A percentile compares a stretch with the other conserved stretches of the same genome.
Evolutionary conservation across 2,797 vertebrate species (phyloP).

Genomic region (Gymnoscopelus braueri): DNA sequence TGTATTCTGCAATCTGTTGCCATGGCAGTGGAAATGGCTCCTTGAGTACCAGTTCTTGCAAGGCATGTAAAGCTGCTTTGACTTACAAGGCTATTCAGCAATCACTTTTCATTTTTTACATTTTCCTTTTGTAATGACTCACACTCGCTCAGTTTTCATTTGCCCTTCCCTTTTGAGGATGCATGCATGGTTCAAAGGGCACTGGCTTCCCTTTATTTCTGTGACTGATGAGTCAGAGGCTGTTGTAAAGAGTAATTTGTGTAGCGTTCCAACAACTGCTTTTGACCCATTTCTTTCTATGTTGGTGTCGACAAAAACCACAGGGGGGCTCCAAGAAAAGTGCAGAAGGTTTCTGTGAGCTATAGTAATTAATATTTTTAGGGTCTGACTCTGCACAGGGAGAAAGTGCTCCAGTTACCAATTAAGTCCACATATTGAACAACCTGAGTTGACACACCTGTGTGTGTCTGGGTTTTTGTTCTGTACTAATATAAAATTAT

Average conservation of each 20-base stretch:
- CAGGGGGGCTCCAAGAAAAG: neutral
- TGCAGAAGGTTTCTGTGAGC: conserved; percentile 3
- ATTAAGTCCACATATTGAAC: too few relatives aligned
- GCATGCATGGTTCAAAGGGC: conserved; percentile 60
- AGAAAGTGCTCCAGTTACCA: too few relatives aligned
- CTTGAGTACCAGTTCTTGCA: conserved; percentile 4
- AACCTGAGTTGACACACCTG: too few relatives aligned
- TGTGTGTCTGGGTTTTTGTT: too few relatives aligned
- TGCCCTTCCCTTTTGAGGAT: conserved; percentile 51
- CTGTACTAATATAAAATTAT: too few relatives aligned
- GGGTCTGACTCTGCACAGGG: too few relatives aligned
- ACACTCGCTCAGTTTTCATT: conserved; percentile 66
- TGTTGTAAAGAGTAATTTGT: conserved; percentile 29
- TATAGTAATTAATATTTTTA: neutral
- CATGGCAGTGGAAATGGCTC: conserved; percentile 50
- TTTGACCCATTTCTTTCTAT: neutral
- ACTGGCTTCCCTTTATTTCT: conserved; percentile 15
- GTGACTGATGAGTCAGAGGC: conserved; percentile 44
- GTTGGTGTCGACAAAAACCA: too few relatives aligned
- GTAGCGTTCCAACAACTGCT: conserved; percentile 14
- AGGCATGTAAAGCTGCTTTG: conserved; percentile 32
- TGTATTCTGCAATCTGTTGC: conserved; percentile 40
- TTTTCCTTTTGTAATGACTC: conserved; percentile 58
- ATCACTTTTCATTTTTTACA: conserved; percentile 9
- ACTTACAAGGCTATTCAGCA: conserved; percentile 16